Conservation (phyloP, 2,797 vertebrate species). For the Rhodeus uyekii region DNA sequence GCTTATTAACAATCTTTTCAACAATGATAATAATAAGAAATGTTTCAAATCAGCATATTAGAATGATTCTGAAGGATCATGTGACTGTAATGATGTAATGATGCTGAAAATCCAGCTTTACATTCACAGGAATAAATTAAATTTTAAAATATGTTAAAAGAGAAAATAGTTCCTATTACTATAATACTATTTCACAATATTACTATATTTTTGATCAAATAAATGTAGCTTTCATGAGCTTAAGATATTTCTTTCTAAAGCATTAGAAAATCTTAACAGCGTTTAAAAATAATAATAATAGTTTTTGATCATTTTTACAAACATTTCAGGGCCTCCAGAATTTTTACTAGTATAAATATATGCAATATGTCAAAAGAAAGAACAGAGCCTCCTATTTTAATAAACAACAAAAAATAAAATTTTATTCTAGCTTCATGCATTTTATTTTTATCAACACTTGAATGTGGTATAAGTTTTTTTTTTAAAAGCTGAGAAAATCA, state of each 20-base stretch:
- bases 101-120: not conserved
- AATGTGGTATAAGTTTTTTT: not conserved
- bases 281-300: no score
- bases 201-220: not conserved
- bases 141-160: not conserved
- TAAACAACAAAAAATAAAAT: not conserved
- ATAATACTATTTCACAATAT: not conserved
- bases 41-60: not conserved
- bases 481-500: no score
- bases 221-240: not conserved
- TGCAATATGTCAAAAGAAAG: no score
- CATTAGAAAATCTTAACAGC: not conserved
- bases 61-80: not conserved
- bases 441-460: not conserved
- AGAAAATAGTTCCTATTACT: not conserved
- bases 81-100: no score
- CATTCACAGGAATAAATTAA: not conserved
- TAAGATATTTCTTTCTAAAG: not conserved
- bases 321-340: no score
- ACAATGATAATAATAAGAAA: not conserved
- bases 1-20: not conserved
- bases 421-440: not conserved
- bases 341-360: no score
- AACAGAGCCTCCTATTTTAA: no score
- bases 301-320: no score